Base-by-base conservation (phyloP, 2,888 invertebrate species). In the Neria commutata region DNA sequence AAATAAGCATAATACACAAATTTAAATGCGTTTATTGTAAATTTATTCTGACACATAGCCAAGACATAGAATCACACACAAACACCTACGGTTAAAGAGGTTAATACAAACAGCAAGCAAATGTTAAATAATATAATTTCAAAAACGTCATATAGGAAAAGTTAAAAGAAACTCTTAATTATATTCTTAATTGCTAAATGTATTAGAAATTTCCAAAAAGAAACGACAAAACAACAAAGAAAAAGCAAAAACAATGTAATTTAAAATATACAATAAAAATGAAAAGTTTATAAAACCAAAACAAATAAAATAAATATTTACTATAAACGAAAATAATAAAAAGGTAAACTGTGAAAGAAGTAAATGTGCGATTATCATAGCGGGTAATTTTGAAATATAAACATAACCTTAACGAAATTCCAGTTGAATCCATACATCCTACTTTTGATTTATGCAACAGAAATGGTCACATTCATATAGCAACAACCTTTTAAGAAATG, bases 251-350 rank as follows among this genome's bases (percentile, higher is more conserved):
- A 14, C 5, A 40, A 40, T 4, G 14, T 8, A 49, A 49, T 24
- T 48, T 5, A 23, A 24, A 25, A 24, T n/a, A n/a, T 48, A 6
- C 25, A 25, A 4, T n/a, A 48, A 48, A 48, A 16, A 29, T 49
- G 29, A 49, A 49, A 33, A 49, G 6, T 16, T 37, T 37, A n/a
- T n/a, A n/a, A n/a, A n/a, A n/a, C n/a, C 10, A 29, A 49, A 25
- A 25, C 6, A 48, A 19, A 16, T 48, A 46, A 10, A 19, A 46
- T 19, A 48, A 48, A 24, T 10, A 17, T 19, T 19, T 40, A 33
- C 24, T 37, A 23, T 16, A 56, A 25, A 40, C 40, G 25, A 21
- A 47, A 46, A 51, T 56, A 61, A 61, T 61, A 61, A 58, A 53
- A 63, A 61, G 54, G 56, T 56, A 49, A 57, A 54, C 24, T n/a